A percentile compares a stretch with the other conserved stretches of the same genome.
phyloP scores from a whole-genome alignment of 2,113 vertebrate species.

The Parus major region DNA sequence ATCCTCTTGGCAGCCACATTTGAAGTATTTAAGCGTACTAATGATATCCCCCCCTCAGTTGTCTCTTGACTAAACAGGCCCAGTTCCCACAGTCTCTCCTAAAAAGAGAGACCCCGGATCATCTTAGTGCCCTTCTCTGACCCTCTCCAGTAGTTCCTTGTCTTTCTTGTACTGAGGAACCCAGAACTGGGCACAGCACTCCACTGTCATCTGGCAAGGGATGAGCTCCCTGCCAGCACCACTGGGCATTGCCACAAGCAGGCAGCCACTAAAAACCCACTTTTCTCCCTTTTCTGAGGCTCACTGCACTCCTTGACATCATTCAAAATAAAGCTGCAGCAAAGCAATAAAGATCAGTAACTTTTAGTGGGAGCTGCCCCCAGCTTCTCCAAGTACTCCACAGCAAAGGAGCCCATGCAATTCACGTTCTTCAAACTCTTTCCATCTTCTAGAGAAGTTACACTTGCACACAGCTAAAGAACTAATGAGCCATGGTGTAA shows the following conservation, averaged over 20 bases:
- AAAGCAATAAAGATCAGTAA: fast-evolving
- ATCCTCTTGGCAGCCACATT: not conserved
- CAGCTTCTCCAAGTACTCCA: not conserved
- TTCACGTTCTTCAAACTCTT: not conserved
- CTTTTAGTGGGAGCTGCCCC: not conserved
- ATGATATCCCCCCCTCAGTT: not conserved
- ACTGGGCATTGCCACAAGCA: not conserved
- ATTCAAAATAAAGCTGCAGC: not conserved
- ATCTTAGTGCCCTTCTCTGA: too few species aligned
- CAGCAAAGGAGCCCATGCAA: not conserved
- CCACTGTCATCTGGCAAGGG: fast-evolving
- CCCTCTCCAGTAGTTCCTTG: not conserved
- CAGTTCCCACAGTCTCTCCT: not conserved
- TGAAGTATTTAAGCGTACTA: too few species aligned
- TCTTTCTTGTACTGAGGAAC: not conserved
- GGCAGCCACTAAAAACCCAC: fast-evolving
- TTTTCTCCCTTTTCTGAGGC: too few species aligned
- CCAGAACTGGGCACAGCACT: not conserved
- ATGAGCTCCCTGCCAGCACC: not conserved
- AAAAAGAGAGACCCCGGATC: not conserved
- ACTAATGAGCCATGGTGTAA: too few species aligned
- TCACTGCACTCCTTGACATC: fast-evolving
- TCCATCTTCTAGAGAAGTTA: not conserved
- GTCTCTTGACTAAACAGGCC: not conserved
- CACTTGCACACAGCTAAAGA: too few species aligned